These are phyloP conservation scores for Hydraecia micacea DNA, from an alignment of 2,888 invertebrate genomes.

Conservation along the genomic window DNA sequence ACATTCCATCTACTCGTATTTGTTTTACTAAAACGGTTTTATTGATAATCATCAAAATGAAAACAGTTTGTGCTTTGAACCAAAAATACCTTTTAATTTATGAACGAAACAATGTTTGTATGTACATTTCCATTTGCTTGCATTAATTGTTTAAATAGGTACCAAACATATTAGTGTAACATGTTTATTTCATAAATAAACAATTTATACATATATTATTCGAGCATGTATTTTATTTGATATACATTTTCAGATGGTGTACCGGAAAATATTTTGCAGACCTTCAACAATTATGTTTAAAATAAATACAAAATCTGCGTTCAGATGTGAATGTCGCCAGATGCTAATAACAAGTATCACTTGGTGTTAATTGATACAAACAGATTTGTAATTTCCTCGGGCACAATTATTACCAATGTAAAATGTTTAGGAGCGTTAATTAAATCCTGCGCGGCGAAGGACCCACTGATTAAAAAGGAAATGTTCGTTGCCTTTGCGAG, in stretches of 20 bases:
- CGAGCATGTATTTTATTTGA: constrained; percentile 13
- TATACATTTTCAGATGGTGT: constrained; percentile 5
- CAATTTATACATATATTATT: background rate
- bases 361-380: constrained; percentile 79
- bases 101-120: constrained; percentile 39
- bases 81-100: constrained; percentile 36
- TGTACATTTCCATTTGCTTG: constrained; percentile 28
- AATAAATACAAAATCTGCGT: constrained; percentile 27
- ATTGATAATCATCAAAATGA: constrained; percentile 33
- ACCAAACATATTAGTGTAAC: constrained; percentile 21
- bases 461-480: constrained; percentile 79
- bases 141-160: constrained; percentile 36
- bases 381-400: constrained; percentile 76
- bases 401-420: constrained; percentile 84
- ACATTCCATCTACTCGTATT: constrained; percentile 40
- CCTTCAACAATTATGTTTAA: background rate
- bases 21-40: constrained; percentile 50
- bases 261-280: constrained; percentile 13
- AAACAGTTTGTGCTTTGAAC: constrained; percentile 22
- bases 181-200: background rate
- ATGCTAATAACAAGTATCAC: constrained; percentile 67
- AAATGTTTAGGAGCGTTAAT: constrained; percentile 84
- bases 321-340: constrained; percentile 39
- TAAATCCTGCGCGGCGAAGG: constrained; percentile 79
- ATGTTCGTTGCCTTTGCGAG: constrained; percentile 66